phyloP scores from a whole-genome alignment of 1,140 invertebrate species.

The Tigriopus japonicus region DNA sequence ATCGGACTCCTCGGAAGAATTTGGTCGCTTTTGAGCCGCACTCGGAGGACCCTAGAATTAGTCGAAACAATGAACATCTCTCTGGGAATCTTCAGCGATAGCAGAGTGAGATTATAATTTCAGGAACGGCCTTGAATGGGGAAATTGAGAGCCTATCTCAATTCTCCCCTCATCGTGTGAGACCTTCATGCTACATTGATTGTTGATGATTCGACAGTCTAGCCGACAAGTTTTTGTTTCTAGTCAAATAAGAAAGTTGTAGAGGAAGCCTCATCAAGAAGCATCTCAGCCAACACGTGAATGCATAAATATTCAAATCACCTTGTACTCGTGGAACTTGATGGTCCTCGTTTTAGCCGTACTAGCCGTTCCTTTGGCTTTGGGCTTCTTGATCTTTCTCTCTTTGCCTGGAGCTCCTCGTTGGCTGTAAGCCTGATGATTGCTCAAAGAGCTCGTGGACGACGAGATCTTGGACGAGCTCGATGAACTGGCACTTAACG shows the following conservation, averaged over 20 bases:
- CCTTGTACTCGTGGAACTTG: slow-evolving; percentile 95
- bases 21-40: background rate
- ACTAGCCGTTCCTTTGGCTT: slow-evolving; percentile 57
- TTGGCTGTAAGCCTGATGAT: slow-evolving; percentile 13
- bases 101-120: slow-evolving; percentile 1
- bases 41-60: slow-evolving; percentile 3
- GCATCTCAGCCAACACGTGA: no score
- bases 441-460: slow-evolving; percentile 15
- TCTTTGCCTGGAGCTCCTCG: slow-evolving; percentile 48
- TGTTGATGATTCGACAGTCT: background rate
- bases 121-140: no score
- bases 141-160: no score
- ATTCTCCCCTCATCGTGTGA: no score
- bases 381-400: slow-evolving; percentile 55
- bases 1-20: background rate
- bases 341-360: slow-evolving; percentile 64
- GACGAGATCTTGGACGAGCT: slow-evolving; percentile 14
- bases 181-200: no score
- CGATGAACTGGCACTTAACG: slow-evolving; percentile 9
- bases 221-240: slow-evolving; percentile 10
- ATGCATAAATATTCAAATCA: slow-evolving; percentile 19
- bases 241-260: background rate
- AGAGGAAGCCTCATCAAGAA: no score
- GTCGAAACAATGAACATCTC: background rate
- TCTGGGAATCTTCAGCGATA: no score